Base-by-base conservation (phyloP, 1,140 invertebrate genomes). In the Lethocerus indicus region DNA sequence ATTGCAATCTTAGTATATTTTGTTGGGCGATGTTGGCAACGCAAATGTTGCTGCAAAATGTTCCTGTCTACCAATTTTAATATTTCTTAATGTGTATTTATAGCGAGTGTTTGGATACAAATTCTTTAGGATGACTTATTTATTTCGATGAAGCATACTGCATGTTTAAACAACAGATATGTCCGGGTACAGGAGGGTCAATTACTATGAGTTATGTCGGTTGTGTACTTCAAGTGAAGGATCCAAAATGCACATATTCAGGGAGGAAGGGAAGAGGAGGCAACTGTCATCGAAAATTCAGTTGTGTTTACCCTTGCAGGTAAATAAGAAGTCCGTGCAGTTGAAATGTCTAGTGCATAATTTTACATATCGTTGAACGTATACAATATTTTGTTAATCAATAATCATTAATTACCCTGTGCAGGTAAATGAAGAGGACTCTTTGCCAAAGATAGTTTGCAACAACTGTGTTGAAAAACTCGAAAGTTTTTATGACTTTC, bases 391-490 rank as follows among this genome's bases (percentile, higher is more conserved):
- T n/a, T n/a, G n/a, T n/a, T n/a, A n/a, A n/a, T n/a, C n/a, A n/a
- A n/a, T n/a, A n/a, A n/a, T n/a, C n/a, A n/a, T n/a, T n/a, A 42
- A 12, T 23, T 44, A 14, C n/a, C 39, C 21, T 59, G 63, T 63
- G 2, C 56, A 81, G 78, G 68, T 81, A 18, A 64, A 71, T 42
- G 77, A 79, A 60, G 74, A 76, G 56, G 78, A 80, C 61, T 75
- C 73, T 12, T 60, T 81, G 49, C 79, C 79, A 43, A 81, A 81
- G 68, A 74, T 76, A 20, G 69, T 81, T n/a, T 81, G 79, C 57
- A 67, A 68, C 4, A 69, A 71, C 37, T 81, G 78, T 58, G 60
- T 78, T 27, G 69, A 70, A 53, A 75, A 75, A 51, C 56, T 81
- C 39, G 78, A 81, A 46, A 71, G 64, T 29, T 74, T 71, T 45